Evolutionary conservation across 2,888 invertebrate genomes (phyloP), one percentile per base, ranked within the genome.

Genomic region (Sinotaia quadrata): DNA sequence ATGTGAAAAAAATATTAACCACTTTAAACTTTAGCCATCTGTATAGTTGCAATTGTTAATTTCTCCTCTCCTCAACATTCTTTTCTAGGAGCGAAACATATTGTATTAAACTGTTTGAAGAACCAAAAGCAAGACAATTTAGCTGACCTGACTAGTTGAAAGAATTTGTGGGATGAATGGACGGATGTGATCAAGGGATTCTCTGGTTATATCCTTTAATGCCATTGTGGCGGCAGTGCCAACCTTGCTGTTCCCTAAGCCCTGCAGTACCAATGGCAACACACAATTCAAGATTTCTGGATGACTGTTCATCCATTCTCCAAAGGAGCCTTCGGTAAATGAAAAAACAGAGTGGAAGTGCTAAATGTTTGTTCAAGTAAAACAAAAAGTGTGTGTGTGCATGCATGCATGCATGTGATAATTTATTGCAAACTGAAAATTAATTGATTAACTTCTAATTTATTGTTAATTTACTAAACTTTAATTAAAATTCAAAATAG

Each of bases 141-240:
- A 27, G 49, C 69, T 44, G 72, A 88, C 88, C 85, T 88, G 84
- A 78, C 94, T 92, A 1, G 93, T 92, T 29, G 91, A 90, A 4
- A 96, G 91, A 69, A 96, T 92, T 69, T 93, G 93, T 31, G 92
- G 92, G 0, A 94, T 94, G 81, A 92, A 93, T 0, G 93, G 93
- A 58, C 92, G 91, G 77, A 97, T 91, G 84, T 93, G 92, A 60
- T 91, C 81, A 79, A 92, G 91, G 85, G 95, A 95, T 87, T 95
- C 95, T 41, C 93, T 90, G 37, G 94, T 93, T 47, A 97, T 91
- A 83, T 96, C 96, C 85, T 96, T 94, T 15, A 97, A 90, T 31
- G 97, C 96, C 87, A 96, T 92, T 4, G 96, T 95, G 0, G 95
- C 93, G 67, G 94, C 92, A 4, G 94, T 93, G 0, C 94, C 92